Evolutionary conservation across 1,140 invertebrate genomes (phyloP), one percentile per base, ranked within the genome.

Genomic region (Pomacea maculata): DNA sequence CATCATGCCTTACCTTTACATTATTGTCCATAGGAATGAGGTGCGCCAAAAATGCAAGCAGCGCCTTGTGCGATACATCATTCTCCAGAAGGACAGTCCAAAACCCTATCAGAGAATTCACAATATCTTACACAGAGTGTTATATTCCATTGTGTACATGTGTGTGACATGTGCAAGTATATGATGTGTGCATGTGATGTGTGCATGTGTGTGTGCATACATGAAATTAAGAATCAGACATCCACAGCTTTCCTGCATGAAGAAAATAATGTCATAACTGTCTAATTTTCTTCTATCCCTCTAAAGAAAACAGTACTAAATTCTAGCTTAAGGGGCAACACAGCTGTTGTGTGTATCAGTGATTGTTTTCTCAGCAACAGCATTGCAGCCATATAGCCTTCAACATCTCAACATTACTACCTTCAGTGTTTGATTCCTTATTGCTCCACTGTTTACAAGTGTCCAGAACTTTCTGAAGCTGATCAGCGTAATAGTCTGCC

Each of bases 11-110:
- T 19, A 78, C 77, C 77, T 52, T 78, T 45, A 15, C 57, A 67
- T 70, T 19, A 52, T 70, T 34, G 10, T 78, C 77, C 77, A 78
- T 71, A 8, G 77, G 61, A 34, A 93, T 91, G 72, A 94, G 88
- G 83, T 92, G 92, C 63, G 91, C 92, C 77, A 94, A 85, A 67
- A 94, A 83, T 11, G 93, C 90, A 54, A 94, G 85, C 15, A 94
- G 82, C 25, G 87, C 86, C 81, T 90, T 92, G 76, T 92, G 84
- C 55, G 93, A 92, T 3, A 94, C 82, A 34, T 92, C 90, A 79
- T 89, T 87, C 45, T 91, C 87, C 25, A 92, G 91, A 34, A 94
- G 83, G 5, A 91, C 91, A 75, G 92, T 91, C 94, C 94, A 94
- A 21, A 93, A 93, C 64, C 91, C 89, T 85, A 89, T 84, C 79